Evolutionary conservation across 1,140 invertebrate genomes (phyloP), one percentile per base, ranked within the genome.

Genomic region (Lasaia peninsularis): DNA sequence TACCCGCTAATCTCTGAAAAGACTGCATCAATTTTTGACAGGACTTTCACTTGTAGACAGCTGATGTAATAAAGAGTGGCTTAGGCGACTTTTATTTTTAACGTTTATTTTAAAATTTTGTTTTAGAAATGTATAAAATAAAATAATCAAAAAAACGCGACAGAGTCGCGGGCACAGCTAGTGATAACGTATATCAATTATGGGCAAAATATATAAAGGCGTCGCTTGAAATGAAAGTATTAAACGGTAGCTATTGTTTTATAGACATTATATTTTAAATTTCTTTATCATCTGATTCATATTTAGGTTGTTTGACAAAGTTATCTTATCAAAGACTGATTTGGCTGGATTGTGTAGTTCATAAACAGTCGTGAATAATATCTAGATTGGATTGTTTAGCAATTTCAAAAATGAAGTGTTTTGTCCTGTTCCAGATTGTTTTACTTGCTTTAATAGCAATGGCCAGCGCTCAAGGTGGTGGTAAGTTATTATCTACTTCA

Each of bases 381-480:
- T 24, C 31, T 10, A 12, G 9, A 9, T 16, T 11, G 6, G 8
- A 34, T 12, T 32, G 24, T 40, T 10, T 4, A 7, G n/a, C 16
- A 11, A 21, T 40, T 40, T 31, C 3, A 37, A 61, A 34, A 51
- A 69, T 69, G 63, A 68, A 56, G 48, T 49, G 35, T 34, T 44
- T 60, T 44, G 28, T 21, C 44, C 44, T 66, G 11, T 67, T 73
- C 12, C 73, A 76, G 73, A 57, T 73, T 35, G 33, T 76, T 49
- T 24, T 71, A 2, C 35, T 76, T 10, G 64, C 62, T 10, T 28
- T 73, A 8, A 51, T 69, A 35, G 73, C 73, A 28, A 67, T 76
- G 57, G 71, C 60, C 31, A 54, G 52, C n/a, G 64, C 66, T 16
- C 66, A 71, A 58, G 67, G 71, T 54, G 71, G 69, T 70, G 48